These are phyloP conservation scores for Drusus annulatus DNA, from an alignment of 1,140 invertebrate genomes.

Conservation along the genomic window DNA sequence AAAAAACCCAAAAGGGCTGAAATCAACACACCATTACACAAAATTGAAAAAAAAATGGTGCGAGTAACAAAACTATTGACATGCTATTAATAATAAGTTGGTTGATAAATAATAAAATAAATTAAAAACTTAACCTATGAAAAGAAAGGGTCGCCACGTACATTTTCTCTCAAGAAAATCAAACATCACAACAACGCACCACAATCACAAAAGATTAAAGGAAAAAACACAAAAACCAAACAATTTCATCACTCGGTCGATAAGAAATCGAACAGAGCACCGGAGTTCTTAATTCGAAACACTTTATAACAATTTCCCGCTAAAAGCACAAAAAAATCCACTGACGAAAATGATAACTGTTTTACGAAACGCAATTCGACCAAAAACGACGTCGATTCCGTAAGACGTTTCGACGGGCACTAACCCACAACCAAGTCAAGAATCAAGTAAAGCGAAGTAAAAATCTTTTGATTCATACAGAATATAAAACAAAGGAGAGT, in stretches of 20 bases:
- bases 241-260: not conserved
- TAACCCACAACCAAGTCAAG: slow-evolving; percentile 2
- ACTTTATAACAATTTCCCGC: not conserved
- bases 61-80: too few relatives aligned
- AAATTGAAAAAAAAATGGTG: too few relatives aligned
- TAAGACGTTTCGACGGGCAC: not conserved
- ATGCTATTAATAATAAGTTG: too few relatives aligned
- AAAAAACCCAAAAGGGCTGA: too few relatives aligned
- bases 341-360: not conserved
- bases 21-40: too few relatives aligned
- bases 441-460: not conserved
- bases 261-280: not conserved
- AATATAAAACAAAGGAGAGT: not conserved
- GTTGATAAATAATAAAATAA: too few relatives aligned
- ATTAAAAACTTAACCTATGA: too few relatives aligned
- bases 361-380: not conserved
- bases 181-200: slow-evolving; percentile 17
- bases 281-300: not conserved
- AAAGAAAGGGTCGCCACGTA: not conserved
- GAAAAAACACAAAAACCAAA: slow-evolving; percentile 13
- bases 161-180: slow-evolving; percentile 23
- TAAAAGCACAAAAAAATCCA: not conserved
- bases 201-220: too few relatives aligned
- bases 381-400: slow-evolving; percentile 5
- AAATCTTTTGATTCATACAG: not conserved